Evolutionary conservation across 2,113 vertebrate species (phyloP), one percentile per base, ranked within the genome.

Genomic region (Pygathrix nemaeus): DNA sequence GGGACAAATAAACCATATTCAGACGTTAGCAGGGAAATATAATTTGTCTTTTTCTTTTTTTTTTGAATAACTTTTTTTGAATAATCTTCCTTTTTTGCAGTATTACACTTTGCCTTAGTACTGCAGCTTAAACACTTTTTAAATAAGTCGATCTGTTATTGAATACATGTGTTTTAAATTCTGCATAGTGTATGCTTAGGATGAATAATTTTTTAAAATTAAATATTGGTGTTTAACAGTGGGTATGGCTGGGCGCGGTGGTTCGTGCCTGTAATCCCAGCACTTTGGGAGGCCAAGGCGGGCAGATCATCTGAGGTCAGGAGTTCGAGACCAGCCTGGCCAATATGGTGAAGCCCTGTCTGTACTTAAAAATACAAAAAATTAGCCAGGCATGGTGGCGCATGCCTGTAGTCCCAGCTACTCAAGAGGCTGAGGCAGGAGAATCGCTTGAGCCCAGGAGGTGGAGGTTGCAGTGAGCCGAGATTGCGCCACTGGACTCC

Each of bases 21-120:
- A 76, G 6, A 76, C 25, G 7, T 16, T 48, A 48, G 27, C 75
- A 32, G 75, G 13, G 14, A 17, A 96, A 93, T 50, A 78, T 48
- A 84, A 89, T 93, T 96, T 97, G 85, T 96, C 76, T 38, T 92
- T 70, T 95, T 95, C 32, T 93, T 96, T 64, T 95, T 95, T 95
- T n/a, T 93, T 96, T 94, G 90, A 48, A 48, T 11, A 45, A 45
- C 14, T 52, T 52, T 52, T 87, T n/a, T 96, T 96, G 81, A 4
- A 35, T 66, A 57, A 85, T 78, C 88, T 80, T 82, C 73, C 45
- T 91, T 88, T 68, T 93, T 70, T 82, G 81, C 68, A 96, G 9
- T 68, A 68, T 90, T 90, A 52, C 6, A 64, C 93, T 93, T 94
- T 93, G 38, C 27, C 18, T 83, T 95, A 80, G 40, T 80, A 90